phyloP scores from a whole-genome alignment of 2,888 invertebrate genomes.

The Leptinotarsa haldemani region DNA sequence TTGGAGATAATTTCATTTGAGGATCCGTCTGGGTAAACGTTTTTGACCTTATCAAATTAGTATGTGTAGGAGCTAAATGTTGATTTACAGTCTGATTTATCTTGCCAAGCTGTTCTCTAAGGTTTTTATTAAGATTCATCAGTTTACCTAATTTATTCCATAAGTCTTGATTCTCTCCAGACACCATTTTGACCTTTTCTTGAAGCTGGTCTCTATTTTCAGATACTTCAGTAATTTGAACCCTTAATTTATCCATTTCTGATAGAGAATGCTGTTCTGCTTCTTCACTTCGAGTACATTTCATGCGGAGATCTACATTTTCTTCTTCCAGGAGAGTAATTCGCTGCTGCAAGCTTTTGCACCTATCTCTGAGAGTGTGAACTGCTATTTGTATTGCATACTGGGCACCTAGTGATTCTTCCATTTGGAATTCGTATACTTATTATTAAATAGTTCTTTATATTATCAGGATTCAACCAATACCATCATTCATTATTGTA shows the following conservation, averaged over 20 bases:
- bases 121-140: slow-evolving; percentile 71
- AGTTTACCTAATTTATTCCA: slow-evolving; percentile 80
- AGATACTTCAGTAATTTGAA: slow-evolving; percentile 72
- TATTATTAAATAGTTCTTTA: neutral
- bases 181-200: slow-evolving; percentile 84
- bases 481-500: neutral
- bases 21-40: slow-evolving; percentile 78
- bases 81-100: slow-evolving; percentile 69
- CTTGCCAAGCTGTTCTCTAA: slow-evolving; percentile 68
- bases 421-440: slow-evolving; percentile 50
- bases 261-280: slow-evolving; percentile 49
- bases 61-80: slow-evolving; percentile 61
- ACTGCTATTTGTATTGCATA: slow-evolving; percentile 80
- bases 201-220: slow-evolving; percentile 82
- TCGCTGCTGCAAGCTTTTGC: slow-evolving; percentile 79
- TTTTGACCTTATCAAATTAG: slow-evolving; percentile 65
- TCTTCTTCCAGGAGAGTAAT: slow-evolving; percentile 80
- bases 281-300: slow-evolving; percentile 56
- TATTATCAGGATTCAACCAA: neutral
- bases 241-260: slow-evolving; percentile 51
- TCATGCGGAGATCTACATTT: slow-evolving; percentile 73
- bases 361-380: slow-evolving; percentile 85
- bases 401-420: slow-evolving; percentile 62
- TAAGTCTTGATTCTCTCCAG: slow-evolving; percentile 82
- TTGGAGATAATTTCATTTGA: slow-evolving; percentile 69